These are phyloP conservation scores for Acrocephalus scirpaceus DNA, from an alignment of 2,797 vertebrate genomes.

Conservation along the genomic window DNA sequence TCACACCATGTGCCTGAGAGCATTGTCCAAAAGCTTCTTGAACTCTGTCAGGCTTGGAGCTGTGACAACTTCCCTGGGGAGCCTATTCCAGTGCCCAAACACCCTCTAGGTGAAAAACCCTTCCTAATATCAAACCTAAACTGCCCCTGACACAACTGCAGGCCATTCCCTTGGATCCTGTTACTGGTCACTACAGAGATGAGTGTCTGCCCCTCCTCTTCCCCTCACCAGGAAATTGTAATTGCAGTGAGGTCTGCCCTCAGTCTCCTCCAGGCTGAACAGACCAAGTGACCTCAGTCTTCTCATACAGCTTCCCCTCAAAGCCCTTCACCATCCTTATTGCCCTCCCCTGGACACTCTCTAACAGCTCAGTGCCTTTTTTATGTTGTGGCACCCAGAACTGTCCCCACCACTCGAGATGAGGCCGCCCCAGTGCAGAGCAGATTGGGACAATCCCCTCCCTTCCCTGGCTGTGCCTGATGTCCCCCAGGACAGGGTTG, in stretches of 20 bases:
- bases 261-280: not conserved
- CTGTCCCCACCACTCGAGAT: not conserved
- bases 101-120: not conserved
- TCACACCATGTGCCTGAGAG: not conserved
- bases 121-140: not conserved
- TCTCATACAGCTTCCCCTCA: not conserved
- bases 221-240: rapidly evolving
- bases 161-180: not conserved
- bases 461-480: not conserved
- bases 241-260: not conserved
- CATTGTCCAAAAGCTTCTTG: rapidly evolving
- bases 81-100: not conserved
- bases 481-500: not conserved
- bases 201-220: not conserved
- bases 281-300: not conserved
- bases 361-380: not conserved
- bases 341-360: not conserved
- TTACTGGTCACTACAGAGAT: not conserved
- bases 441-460: not conserved
- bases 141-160: not conserved
- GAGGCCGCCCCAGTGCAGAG: not conserved
- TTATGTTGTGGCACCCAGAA: not conserved
- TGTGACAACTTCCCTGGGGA: not conserved
- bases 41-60: not conserved
- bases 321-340: no score